Conservation (phyloP, 1,140 invertebrate genomes). For the Heliconius hewitsoni region DNA sequence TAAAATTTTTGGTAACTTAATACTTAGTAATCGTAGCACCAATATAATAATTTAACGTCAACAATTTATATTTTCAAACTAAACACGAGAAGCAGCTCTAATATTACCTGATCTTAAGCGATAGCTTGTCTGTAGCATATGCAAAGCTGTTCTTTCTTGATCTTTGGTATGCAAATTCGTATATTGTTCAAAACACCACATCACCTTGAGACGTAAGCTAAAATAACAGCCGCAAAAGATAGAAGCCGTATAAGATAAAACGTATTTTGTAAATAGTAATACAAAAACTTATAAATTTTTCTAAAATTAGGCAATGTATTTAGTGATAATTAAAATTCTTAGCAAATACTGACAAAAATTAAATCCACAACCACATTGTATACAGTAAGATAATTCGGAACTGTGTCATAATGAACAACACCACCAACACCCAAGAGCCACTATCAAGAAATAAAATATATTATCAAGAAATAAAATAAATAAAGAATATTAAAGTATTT, state of each 20-base stretch:
- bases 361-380: too few relatives aligned
- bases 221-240: background rate
- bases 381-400: too few relatives aligned
- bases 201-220: background rate
- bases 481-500: too few relatives aligned
- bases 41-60: background rate
- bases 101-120: background rate
- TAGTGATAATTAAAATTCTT: too few relatives aligned
- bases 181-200: background rate
- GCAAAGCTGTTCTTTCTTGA: background rate
- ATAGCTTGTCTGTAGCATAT: background rate
- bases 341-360: too few relatives aligned
- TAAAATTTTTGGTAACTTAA: too few relatives aligned
- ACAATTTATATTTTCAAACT: background rate
- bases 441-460: too few relatives aligned
- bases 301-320: background rate
- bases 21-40: background rate
- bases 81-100: background rate
- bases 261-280: background rate
- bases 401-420: too few relatives aligned
- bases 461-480: too few relatives aligned
- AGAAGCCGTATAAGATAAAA: background rate
- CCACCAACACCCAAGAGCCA: too few relatives aligned
- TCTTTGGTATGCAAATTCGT: slow-evolving; percentile 7
- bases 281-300: background rate